phyloP scores from a whole-genome alignment of 2,797 vertebrate species.

The Hybognathus amarus region DNA sequence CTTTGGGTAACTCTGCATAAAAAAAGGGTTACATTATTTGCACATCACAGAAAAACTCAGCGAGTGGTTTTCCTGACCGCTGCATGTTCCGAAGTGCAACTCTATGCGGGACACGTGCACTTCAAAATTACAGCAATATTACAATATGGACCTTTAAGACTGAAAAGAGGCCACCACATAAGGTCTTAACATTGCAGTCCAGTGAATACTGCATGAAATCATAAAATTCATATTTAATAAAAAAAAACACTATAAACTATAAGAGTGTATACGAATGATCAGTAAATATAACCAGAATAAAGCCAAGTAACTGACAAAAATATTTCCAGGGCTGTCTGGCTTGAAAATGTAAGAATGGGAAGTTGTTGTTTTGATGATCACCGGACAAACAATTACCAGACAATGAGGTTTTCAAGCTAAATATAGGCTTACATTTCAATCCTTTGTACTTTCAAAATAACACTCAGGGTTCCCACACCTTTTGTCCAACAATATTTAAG shows the following conservation, averaged over 20 bases:
- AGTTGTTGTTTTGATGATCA: background rate
- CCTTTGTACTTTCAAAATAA: background rate
- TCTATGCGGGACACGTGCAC: background rate
- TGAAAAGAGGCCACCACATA: background rate
- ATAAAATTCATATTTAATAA: too few species aligned
- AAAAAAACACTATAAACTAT: too few species aligned
- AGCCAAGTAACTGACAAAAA: background rate
- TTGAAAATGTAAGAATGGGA: background rate
- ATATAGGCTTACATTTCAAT: background rate
- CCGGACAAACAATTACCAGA: background rate
- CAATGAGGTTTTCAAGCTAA: background rate
- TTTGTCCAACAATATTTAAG: background rate
- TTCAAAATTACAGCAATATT: background rate
- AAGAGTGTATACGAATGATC: background rate
- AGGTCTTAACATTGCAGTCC: background rate
- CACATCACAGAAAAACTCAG: conserved; percentile 15
- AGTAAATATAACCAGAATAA: background rate
- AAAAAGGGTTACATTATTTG: conserved; percentile 22
- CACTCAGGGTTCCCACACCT: background rate
- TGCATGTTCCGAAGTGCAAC: background rate
- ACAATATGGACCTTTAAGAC: background rate
- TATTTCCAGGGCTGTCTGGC: background rate
- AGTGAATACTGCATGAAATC: background rate
- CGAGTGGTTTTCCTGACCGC: background rate
- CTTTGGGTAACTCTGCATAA: background rate